A percentile compares a stretch with the other conserved stretches of the same genome.
phyloP scores from a whole-genome alignment of 2,113 vertebrate species.

The Dasyornis broadbenti region DNA sequence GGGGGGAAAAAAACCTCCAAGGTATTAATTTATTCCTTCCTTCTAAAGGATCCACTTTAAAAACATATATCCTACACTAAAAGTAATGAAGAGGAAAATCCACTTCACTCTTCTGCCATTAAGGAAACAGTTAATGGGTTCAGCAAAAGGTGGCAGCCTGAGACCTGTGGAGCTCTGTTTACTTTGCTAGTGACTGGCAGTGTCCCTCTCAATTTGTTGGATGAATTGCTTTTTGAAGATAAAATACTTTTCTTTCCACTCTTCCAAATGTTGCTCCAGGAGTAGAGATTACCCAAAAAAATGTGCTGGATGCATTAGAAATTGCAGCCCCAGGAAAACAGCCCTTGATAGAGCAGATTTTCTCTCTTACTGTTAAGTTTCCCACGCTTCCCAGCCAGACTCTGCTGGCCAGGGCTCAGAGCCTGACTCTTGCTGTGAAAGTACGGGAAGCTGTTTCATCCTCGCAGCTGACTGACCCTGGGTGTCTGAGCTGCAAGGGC shows the following conservation, averaged over 20 bases:
- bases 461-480: not conserved
- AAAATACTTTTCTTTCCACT: slow-evolving; percentile 62
- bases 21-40: not conserved
- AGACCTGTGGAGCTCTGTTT: slow-evolving; percentile 32
- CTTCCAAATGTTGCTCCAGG: slow-evolving; percentile 24
- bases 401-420: slow-evolving; percentile 16
- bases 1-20: not conserved
- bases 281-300: slow-evolving; percentile 65
- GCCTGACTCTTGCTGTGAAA: slow-evolving; percentile 31
- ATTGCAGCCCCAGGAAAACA: slow-evolving; percentile 67
- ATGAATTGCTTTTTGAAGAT: slow-evolving; percentile 60
- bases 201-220: not conserved
- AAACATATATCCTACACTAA: not conserved
- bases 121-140: slow-evolving; percentile 50
- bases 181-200: slow-evolving; percentile 44
- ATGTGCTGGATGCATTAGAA: slow-evolving; percentile 63
- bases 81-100: slow-evolving; percentile 43
- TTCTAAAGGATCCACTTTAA: not conserved
- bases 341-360: slow-evolving; percentile 53
- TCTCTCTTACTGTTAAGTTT: slow-evolving; percentile 61
- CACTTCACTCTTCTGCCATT: slow-evolving; percentile 57
- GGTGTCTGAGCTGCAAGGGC: not conserved
- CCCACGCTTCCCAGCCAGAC: slow-evolving; percentile 60
- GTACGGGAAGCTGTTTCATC: slow-evolving; percentile 26
- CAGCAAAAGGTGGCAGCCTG: slow-evolving; percentile 24